phyloP scores from a whole-genome alignment of 2,113 vertebrate genomes.

The Syrmaticus mikado region DNA sequence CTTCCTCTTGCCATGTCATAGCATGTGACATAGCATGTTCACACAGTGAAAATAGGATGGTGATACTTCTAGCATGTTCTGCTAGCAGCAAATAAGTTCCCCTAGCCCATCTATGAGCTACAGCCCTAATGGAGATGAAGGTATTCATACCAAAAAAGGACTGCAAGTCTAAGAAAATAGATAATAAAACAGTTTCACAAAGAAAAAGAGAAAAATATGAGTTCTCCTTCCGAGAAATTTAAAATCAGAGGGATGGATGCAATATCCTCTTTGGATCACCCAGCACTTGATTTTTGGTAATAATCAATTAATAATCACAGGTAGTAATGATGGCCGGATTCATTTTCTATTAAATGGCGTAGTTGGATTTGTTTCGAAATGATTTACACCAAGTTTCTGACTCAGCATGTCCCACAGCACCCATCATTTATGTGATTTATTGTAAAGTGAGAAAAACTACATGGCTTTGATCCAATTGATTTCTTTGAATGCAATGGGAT shows the following conservation, averaged over 20 bases:
- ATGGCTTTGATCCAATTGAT: slow-evolving; percentile 32
- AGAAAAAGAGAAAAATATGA: background rate
- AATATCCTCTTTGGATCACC: background rate
- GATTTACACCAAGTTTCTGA: slow-evolving; percentile 32
- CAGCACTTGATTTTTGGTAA: background rate
- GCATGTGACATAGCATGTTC: fast-evolving
- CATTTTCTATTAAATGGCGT: background rate
- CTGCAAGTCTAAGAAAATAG: background rate
- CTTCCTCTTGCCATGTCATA: background rate
- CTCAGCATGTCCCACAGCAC: slow-evolving; percentile 4
- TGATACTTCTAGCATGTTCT: background rate
- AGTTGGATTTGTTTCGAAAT: background rate
- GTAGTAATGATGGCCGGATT: background rate
- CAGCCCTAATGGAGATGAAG: background rate
- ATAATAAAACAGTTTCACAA: background rate
- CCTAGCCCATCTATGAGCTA: background rate
- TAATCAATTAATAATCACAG: slow-evolving; percentile 22
- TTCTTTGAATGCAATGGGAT: slow-evolving; percentile 25
- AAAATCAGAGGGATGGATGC: background rate
- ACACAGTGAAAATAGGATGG: background rate
- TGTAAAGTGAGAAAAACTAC: background rate
- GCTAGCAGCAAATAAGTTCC: fast-evolving
- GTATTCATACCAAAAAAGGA: fast-evolving
- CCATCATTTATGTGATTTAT: slow-evolving; percentile 36
- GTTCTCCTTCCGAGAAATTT: background rate